phyloP scores from a whole-genome alignment of 2,888 invertebrate genomes.

The Drosophila kambysellisi region DNA sequence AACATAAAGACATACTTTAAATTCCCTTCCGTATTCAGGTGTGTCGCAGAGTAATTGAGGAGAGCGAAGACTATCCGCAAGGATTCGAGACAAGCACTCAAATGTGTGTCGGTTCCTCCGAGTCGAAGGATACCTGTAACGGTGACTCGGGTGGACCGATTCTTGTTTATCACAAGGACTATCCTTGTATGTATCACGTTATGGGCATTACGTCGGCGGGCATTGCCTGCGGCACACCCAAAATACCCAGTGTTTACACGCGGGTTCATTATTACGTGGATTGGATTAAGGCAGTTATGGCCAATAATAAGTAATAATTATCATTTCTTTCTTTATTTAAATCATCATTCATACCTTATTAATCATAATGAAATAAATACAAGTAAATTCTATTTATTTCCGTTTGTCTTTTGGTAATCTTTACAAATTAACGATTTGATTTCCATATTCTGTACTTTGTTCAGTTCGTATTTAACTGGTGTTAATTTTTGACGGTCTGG shows the following conservation, averaged over 20 bases:
- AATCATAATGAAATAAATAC: not conserved
- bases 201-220: conserved; percentile 77
- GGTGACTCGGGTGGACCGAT: conserved; percentile 81
- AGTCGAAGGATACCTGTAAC: conserved; percentile 71
- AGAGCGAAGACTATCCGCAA: conserved; percentile 56
- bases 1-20: not conserved
- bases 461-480: conserved; percentile 11
- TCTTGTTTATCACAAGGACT: conserved; percentile 66
- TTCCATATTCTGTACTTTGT: not conserved
- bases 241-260: conserved; percentile 76
- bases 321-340: not conserved
- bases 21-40: conserved; percentile 26
- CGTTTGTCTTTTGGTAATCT: not conserved
- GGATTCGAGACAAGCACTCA: conserved; percentile 70
- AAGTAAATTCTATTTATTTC: not conserved
- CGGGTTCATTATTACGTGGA: conserved; percentile 69
- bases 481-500: conserved; percentile 21
- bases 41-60: conserved; percentile 46
- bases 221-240: conserved; percentile 71
- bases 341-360: not conserved
- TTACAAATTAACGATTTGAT: not conserved
- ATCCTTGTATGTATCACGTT: conserved; percentile 77
- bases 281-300: conserved; percentile 67
- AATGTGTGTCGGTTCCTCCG: conserved; percentile 76
- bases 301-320: conserved; percentile 12